Percentiles rank a stretch among this genome's conserved stretches.
Conservation (phyloP, 1,140 invertebrate species). For the Formica selysi region DNA sequence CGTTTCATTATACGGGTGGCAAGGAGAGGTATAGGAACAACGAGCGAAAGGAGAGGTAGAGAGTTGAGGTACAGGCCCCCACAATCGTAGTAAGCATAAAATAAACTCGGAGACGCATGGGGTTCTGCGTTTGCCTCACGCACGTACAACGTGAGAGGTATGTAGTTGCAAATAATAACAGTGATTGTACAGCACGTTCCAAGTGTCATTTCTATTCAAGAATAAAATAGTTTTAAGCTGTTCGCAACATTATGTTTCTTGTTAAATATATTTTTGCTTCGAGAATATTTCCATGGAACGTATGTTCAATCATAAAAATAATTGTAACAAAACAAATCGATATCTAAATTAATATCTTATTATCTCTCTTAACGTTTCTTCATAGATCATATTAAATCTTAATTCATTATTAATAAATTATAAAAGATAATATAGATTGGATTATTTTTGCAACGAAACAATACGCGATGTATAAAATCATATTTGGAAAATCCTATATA, state of each 20-base stretch:
- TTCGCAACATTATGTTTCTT: too few relatives aligned
- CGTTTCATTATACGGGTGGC: slow-evolving; percentile 71
- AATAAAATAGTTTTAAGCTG: neutral
- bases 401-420: too few relatives aligned
- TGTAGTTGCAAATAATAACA: slow-evolving; percentile 76
- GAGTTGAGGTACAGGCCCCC: slow-evolving; percentile 73
- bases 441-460: neutral
- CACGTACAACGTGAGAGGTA: slow-evolving; percentile 68
- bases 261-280: too few relatives aligned
- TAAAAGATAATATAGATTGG: neutral
- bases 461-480: neutral
- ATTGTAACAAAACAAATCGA: neutral
- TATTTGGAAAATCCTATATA: slow-evolving; percentile 41
- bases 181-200: slow-evolving; percentile 63
- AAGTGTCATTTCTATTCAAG: neutral
- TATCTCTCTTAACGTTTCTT: neutral
- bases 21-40: slow-evolving; percentile 63
- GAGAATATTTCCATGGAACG: neutral
- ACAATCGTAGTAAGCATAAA: slow-evolving; percentile 74
- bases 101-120: slow-evolving; percentile 77
- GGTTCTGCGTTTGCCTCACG: slow-evolving; percentile 77
- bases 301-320: neutral
- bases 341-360: slow-evolving; percentile 1
- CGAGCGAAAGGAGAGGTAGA: slow-evolving; percentile 19
- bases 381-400: too few relatives aligned